Base-by-base conservation (phyloP, 2,797 vertebrate genomes). In the Bovichtus diacanthus region DNA sequence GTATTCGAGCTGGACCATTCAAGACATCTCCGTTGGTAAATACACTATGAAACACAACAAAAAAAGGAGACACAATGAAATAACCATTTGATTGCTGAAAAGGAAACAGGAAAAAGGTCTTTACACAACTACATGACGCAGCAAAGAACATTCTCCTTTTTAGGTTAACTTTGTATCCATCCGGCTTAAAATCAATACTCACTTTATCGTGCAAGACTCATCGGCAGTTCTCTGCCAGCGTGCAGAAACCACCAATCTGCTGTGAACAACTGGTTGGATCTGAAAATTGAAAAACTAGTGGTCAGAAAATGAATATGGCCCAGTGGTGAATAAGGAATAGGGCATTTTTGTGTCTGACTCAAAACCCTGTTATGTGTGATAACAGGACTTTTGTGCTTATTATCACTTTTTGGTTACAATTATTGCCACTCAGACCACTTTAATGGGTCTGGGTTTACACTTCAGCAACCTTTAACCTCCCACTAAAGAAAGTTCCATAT, bases 251-350 rank as follows among this genome's bases (percentile, higher is more conserved):
- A 81, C 50, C 61, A 96, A 91, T 84, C 83, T 91, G 82, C 94
- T 95, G 71, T 95, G 95, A 84, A 95, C 92, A 88, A 96, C 93
- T 12, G 95, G 95, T 80, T 67, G 92, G 87, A 96, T 95, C 95
- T 97, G 86, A 66, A 84, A 74, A 6, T 46, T 18, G 46, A 0
- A 70, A 21, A 56, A 71, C 0, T 8, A 55, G 1, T 5, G 36
- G 11, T 64, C 15, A 69, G 11, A 56, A 53, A 62, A 19, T 67
- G 11, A 56, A 53, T 62, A 19, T 67, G 13, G 1, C 47, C 9
- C 3, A 44, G n/a, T 25, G 19, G 13, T 53, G 3, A 54, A 56
- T 34, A 74, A 34, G 6, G 6, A 76, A 74, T 10, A 1, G 29
- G 39, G 5, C 1, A 0, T 0, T 12, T 68, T 67, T 34, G 18